Evolutionary conservation across 2,113 vertebrate genomes (phyloP).

Genomic region (Grantiella picta): DNA sequence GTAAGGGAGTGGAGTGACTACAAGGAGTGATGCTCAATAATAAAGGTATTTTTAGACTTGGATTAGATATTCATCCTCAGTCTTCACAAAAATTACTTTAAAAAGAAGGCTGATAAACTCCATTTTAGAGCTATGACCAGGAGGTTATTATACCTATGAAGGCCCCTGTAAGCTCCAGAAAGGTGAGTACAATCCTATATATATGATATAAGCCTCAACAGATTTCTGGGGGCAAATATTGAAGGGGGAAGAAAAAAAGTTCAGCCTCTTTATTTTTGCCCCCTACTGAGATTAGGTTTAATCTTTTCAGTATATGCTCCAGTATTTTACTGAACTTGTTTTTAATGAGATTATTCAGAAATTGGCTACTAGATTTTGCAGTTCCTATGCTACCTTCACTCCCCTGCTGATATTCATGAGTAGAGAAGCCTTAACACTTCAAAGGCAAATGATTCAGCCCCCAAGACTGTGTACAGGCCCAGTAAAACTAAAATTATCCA

Average conservation of each 20-base stretch:
- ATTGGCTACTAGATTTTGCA: background rate
- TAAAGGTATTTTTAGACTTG: background rate
- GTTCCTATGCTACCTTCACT: background rate
- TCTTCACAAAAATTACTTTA: background rate
- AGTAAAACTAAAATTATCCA: background rate
- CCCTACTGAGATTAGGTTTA: background rate
- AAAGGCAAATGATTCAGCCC: background rate
- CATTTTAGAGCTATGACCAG: background rate
- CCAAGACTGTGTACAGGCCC: background rate
- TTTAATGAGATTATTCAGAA: background rate
- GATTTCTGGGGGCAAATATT: background rate
- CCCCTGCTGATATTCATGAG: background rate
- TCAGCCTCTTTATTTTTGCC: background rate
- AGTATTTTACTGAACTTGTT: background rate
- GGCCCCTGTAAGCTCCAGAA: background rate
- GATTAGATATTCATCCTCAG: background rate
- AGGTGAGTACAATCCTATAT: background rate
- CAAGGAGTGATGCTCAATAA: background rate
- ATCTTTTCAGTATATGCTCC: background rate
- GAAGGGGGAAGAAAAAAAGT: background rate
- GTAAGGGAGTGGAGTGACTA: background rate
- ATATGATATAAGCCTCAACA: background rate
- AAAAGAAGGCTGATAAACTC: background rate
- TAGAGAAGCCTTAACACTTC: background rate
- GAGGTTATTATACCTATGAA: background rate